Conservation (phyloP, 2,888 invertebrate genomes). For the Entomobrya multifasciata region DNA sequence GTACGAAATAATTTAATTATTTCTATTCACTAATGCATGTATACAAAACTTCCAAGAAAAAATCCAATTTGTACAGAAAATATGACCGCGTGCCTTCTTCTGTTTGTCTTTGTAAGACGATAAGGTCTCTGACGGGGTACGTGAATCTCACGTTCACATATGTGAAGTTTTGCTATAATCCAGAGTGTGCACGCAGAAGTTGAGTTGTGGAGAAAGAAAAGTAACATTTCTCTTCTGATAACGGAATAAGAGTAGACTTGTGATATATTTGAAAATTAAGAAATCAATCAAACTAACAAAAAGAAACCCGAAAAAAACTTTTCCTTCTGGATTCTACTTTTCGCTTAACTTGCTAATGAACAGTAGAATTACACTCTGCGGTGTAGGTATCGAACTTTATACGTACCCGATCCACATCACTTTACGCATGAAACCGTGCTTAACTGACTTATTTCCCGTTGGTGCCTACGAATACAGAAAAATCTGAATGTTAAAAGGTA, state of each 20-base stretch:
- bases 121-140: not conserved
- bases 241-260: not conserved
- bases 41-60: too few relatives aligned
- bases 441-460: conserved; percentile 39
- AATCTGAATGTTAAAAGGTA: not conserved
- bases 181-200: not conserved
- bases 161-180: not conserved
- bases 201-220: not conserved
- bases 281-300: conserved; percentile 65
- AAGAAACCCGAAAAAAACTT: conserved; percentile 43
- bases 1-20: conserved; percentile 62
- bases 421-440: conserved; percentile 48
- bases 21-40: conserved; percentile 35
- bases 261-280: conserved; percentile 67
- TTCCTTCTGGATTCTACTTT: conserved; percentile 14
- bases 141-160: not conserved
- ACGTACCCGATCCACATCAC: not conserved
- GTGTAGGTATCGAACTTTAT: not conserved
- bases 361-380: not conserved
- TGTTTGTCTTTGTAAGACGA: conserved; percentile 33
- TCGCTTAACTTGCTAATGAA: conserved; percentile 43
- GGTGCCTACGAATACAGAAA: conserved; percentile 27
- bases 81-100: not conserved
- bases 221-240: too few relatives aligned
- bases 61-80: not conserved